Evolutionary conservation across 2,797 vertebrate genomes (phyloP), one percentile per base, ranked within the genome.

Genomic region (Malacoraja senta): DNA sequence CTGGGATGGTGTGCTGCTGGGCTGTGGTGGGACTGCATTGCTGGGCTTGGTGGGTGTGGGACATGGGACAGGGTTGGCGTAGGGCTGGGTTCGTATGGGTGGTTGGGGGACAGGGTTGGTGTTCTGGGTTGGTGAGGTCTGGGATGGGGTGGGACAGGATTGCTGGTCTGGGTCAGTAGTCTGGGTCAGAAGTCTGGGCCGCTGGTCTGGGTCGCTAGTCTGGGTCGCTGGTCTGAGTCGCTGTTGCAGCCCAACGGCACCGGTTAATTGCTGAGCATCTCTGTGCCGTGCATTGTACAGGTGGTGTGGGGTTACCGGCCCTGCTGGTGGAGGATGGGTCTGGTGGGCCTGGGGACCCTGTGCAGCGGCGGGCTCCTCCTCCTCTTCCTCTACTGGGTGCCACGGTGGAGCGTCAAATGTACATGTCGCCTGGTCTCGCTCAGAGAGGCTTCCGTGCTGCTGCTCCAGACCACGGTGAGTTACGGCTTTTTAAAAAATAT

Each of bases 391-490:
- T 81, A 90, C 78, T 53, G 68, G 76, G 32, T 71, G 65, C 78
- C 71, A 1, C 15, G 32, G 61, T 76, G 74, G 77, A 44, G 68
- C 24, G 53, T 93, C 68, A 72, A 76, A 24, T 93, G 68, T 1
- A 77, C 63, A 15, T 93, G 53, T 21, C 61, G 21, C 19, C n/a
- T 58, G 19, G 77, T 93, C 44, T 63, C 72, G n/a, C 17, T 93
- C 76, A 63, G 32, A 32, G 26, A 63, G 44, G 72, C 91, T 0
- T 35, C 21, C 13, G 78, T 61, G 6, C 90, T 94, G 58, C 29
- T 94, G 29, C 93, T 94, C 21, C 80, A 88, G 77, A 94, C 94
- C 84, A 94, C 93, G 53, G 94, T 94, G 88, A 94, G 94, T 58
- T 53, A 53, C 44, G 3, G 44, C 2, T 53, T 44, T 44, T 44